Evolutionary conservation across 2,888 invertebrate genomes (phyloP).

Genomic region (Nomada fabriciana): DNA sequence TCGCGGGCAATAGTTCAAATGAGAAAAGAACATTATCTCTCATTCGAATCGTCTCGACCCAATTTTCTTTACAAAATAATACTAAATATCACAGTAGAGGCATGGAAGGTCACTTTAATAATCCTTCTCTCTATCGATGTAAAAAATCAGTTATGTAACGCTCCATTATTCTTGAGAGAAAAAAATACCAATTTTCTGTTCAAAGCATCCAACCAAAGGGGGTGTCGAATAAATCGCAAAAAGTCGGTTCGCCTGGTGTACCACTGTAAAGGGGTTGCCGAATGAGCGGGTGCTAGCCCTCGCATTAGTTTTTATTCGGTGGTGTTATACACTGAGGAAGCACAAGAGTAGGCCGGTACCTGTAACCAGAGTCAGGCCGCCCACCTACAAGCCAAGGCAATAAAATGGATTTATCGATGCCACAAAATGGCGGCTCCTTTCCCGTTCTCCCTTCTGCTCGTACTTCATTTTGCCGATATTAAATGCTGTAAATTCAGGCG

Average conservation of each 20-base stretch:
- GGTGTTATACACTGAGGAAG: conserved; percentile 51
- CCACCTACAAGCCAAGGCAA: conserved; percentile 70
- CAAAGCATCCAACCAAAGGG: not conserved
- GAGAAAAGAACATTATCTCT: too few species aligned
- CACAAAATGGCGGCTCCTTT: conserved; percentile 75
- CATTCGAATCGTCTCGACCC: too few species aligned
- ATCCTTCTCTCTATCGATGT: too few species aligned
- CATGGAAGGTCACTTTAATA: too few species aligned
- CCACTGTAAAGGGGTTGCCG: conserved; percentile 9
- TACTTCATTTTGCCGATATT: conserved; percentile 80
- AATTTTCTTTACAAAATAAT: too few species aligned
- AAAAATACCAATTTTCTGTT: not conserved
- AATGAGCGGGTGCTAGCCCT: conserved; percentile 11
- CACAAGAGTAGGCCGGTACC: conserved; percentile 38
- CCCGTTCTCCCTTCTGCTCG: conserved; percentile 67
- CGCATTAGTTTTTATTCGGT: conserved; percentile 64
- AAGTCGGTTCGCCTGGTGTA: conserved; percentile 25
- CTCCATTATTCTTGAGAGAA: not conserved
- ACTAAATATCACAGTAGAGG: too few species aligned
- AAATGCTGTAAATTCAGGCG: conserved; percentile 78
- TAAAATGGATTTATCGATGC: conserved; percentile 80
- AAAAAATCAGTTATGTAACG: too few species aligned
- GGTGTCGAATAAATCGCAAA: conserved; percentile 37
- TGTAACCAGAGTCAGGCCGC: conserved; percentile 63
- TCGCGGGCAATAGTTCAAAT: too few species aligned